Base-by-base conservation (phyloP, 2,113 vertebrate species). In the Lagopus leucura region DNA sequence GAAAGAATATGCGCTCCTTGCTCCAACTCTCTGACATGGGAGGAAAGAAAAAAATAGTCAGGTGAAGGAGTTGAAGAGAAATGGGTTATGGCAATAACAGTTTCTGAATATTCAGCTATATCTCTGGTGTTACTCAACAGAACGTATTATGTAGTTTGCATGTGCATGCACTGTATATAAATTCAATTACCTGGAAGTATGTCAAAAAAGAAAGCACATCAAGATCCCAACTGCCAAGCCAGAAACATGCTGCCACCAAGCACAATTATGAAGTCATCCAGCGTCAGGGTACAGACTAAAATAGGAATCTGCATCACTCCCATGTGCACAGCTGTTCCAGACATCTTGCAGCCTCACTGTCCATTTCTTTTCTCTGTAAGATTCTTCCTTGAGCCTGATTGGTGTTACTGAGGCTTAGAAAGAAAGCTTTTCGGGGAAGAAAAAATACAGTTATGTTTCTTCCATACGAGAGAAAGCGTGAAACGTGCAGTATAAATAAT, bases 401-500 rank as follows among this genome's bases (percentile, higher is more conserved):
- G 11, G 65, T 36, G 69, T 30, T 55, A 50, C 19, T 32, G 43
- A 73, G 27, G 13, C 25, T 77, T 63, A 74, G 16, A 77, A 94
- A 66, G 8, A 65, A 45, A 92, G 40, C 4, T 65, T 83, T 85
- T 32, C 20, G 8, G 40, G 69, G 61, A 65, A 34, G 88, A 27
- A 25, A 64, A 28, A 40, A 40, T 14, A 61, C 4, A 18, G 25
- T 17, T 63, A 40, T 64, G 36, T 25, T 32, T 52, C 85, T 91
- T 83, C 57, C 2, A 0, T n/a, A 20, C 61, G 57, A 83, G n/a
- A 92, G 42, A 67, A 79, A 79, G 36, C 55, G 36, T 30, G 71
- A 86, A 83, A 88, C 75, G 30, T 25, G 27, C 27, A 75, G 25
- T 34, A 69, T 54, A 69, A 86, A 86, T 81, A 43, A 90, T 28